A percentile compares a stretch with the other conserved stretches of the same genome.
phyloP scores from a whole-genome alignment of 53 echinoderm and acorn worm species.

The Paelopatides confundens region DNA sequence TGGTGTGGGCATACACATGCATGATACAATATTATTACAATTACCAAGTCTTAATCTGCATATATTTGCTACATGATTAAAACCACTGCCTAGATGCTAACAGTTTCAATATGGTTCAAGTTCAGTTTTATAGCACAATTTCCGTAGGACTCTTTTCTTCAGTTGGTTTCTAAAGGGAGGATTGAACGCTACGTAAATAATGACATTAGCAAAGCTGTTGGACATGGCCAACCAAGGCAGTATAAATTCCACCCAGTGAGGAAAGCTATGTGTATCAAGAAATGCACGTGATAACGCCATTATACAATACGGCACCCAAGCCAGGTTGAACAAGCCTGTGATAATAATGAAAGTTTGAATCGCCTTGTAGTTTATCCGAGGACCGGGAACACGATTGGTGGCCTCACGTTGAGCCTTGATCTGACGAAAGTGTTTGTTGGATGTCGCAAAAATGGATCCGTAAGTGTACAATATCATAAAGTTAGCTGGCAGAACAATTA shows the following conservation, averaged over 20 bases:
- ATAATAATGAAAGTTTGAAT: slow-evolving; percentile 45
- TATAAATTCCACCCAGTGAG: slow-evolving; percentile 54
- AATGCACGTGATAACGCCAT: slow-evolving; percentile 30
- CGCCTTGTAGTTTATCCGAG: slow-evolving; percentile 33
- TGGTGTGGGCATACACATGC: no score
- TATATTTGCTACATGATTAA: no score
- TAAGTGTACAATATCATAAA: slow-evolving; percentile 30
- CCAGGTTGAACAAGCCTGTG: slow-evolving; percentile 47
- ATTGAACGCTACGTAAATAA: slow-evolving; percentile 41
- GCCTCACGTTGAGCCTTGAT: slow-evolving; percentile 24
- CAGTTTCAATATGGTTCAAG: no score
- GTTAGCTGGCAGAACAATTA: slow-evolving; percentile 28
- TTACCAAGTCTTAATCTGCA: no score
- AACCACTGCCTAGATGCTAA: no score
- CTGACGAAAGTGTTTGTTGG: slow-evolving; percentile 1
- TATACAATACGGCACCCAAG: slow-evolving; percentile 52
- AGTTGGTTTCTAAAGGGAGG: slow-evolving; percentile 10
- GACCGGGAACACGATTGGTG: background rate
- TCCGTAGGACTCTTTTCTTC: background rate
- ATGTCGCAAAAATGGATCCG: background rate
- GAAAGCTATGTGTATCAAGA: background rate
- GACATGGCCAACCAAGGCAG: slow-evolving; percentile 54
- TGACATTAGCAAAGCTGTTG: slow-evolving; percentile 46
- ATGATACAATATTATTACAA: no score
- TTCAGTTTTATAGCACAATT: background rate